A percentile compares a stretch with the other conserved stretches of the same genome.
phyloP scores from a whole-genome alignment of 2,888 invertebrate genomes.

The Heliconius ismenius region DNA sequence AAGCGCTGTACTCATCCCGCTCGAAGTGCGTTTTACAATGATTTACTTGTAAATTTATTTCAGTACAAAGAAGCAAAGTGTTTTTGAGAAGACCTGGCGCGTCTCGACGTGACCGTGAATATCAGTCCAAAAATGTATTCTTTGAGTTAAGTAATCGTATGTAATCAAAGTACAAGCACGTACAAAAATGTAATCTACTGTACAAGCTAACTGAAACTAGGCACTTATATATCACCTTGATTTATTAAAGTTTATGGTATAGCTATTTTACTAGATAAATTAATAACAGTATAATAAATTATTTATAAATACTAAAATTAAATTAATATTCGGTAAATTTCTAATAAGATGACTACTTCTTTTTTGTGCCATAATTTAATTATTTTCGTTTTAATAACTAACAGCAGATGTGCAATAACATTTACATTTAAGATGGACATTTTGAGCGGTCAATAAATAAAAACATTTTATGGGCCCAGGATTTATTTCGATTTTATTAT shows the following conservation, averaged over 20 bases:
- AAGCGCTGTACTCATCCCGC: conserved; percentile 41
- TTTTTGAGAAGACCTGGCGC: conserved; percentile 33
- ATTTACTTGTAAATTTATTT: conserved; percentile 47
- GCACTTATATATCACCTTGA: background rate
- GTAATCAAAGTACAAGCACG: conserved; percentile 7
- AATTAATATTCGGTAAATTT: background rate
- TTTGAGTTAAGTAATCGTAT: background rate
- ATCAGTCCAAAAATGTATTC: conserved; percentile 4
- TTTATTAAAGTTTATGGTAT: background rate
- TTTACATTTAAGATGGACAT: conserved; percentile 33
- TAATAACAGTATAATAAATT: too few species aligned
- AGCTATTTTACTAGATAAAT: too few species aligned
- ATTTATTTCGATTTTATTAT: conserved; percentile 46
- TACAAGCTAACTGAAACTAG: background rate
- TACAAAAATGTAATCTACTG: background rate
- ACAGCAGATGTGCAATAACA: conserved; percentile 40
- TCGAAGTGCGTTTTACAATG: conserved; percentile 44
- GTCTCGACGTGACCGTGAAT: conserved; percentile 40
- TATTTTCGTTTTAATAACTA: conserved; percentile 19
- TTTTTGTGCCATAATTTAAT: background rate
- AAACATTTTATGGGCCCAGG: conserved; percentile 42
- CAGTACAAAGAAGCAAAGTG: conserved; percentile 42
- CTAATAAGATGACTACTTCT: background rate
- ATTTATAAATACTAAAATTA: too few species aligned
- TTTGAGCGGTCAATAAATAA: conserved; percentile 44